These are phyloP conservation scores for Lepidurus couesii DNA, from an alignment of 1,140 invertebrate genomes.

Conservation along the genomic window DNA sequence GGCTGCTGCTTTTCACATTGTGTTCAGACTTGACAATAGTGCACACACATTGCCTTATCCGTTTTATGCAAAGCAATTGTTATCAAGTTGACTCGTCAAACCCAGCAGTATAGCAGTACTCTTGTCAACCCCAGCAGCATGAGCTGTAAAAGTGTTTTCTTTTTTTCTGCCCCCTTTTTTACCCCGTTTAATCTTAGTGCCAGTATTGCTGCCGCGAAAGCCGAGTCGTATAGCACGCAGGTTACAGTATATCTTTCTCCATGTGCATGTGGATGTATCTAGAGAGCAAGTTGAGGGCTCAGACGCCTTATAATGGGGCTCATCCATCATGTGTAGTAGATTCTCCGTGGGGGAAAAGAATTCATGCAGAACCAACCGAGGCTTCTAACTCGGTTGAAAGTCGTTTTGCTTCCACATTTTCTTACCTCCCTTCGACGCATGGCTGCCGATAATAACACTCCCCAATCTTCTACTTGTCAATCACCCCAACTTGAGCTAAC, in stretches of 20 bases:
- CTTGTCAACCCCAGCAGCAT: slow-evolving; percentile 11
- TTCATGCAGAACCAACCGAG: slow-evolving; percentile 6
- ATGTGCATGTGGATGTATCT: not conserved
- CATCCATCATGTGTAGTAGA: slow-evolving; percentile 3
- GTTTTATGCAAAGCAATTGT: slow-evolving; percentile 17
- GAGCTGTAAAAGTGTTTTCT: not conserved
- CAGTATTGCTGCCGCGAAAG: not conserved
- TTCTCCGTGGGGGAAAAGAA: not conserved
- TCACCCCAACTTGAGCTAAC: not conserved
- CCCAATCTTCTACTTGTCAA: slow-evolving; percentile 9
- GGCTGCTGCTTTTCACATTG: not conserved
- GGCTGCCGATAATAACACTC: slow-evolving; percentile 13
- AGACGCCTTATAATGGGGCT: not conserved
- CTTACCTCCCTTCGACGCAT: slow-evolving; percentile 2
- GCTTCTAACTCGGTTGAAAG: not conserved
- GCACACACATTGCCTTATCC: slow-evolving; percentile 4
- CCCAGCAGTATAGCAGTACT: not conserved
- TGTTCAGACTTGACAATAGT: not conserved
- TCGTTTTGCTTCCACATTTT: slow-evolving; percentile 11
- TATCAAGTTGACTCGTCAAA: slow-evolving; percentile 19
- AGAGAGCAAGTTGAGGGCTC: not conserved
- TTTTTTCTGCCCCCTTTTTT: not conserved
- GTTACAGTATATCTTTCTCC: too few species aligned
- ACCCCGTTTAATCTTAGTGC: not conserved
- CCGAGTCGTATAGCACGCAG: too few species aligned